phyloP scores from a whole-genome alignment of 2,888 invertebrate species.

The Cheilosia urbana region DNA sequence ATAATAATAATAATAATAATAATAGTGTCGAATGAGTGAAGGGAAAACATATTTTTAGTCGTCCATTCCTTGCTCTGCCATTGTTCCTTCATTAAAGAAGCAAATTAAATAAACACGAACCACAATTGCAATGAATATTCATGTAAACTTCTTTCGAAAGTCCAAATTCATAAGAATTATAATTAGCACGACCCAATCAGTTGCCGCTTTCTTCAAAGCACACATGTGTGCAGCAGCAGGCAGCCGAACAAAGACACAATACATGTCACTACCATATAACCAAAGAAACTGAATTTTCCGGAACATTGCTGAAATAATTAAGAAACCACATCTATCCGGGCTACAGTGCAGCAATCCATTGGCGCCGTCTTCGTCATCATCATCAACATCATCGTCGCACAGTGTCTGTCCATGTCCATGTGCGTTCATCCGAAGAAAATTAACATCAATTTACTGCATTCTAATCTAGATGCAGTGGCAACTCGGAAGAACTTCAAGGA shows the following conservation, averaged over 20 bases:
- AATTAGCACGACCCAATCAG: conserved; percentile 27
- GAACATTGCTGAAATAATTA: conserved; percentile 51
- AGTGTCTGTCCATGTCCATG: not conserved
- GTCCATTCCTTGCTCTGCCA: too few relatives aligned
- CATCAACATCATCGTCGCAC: not conserved
- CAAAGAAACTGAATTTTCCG: not conserved
- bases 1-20: too few relatives aligned
- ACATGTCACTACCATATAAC: not conserved
- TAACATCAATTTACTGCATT: conserved; percentile 68
- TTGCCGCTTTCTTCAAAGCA: not conserved
- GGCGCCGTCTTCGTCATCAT: conserved; percentile 31
- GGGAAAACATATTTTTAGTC: not conserved
- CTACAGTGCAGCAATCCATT: not conserved
- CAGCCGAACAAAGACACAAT: conserved; percentile 15
- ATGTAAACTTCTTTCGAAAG: conserved; percentile 7
- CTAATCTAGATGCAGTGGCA: conserved; percentile 53
- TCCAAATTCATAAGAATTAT: conserved; percentile 21
- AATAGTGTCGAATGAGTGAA: too few relatives aligned
- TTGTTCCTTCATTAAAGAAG: too few relatives aligned
- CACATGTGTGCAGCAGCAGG: not conserved
- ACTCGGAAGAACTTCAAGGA: conserved; percentile 33
- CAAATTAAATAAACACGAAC: too few relatives aligned
- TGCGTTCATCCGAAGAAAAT: conserved; percentile 34
- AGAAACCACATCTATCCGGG: conserved; percentile 49
- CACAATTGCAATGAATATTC: conserved; percentile 48